These are phyloP conservation scores for Nibea coibor DNA, from an alignment of 2,113 vertebrate species.

Conservation along the genomic window DNA sequence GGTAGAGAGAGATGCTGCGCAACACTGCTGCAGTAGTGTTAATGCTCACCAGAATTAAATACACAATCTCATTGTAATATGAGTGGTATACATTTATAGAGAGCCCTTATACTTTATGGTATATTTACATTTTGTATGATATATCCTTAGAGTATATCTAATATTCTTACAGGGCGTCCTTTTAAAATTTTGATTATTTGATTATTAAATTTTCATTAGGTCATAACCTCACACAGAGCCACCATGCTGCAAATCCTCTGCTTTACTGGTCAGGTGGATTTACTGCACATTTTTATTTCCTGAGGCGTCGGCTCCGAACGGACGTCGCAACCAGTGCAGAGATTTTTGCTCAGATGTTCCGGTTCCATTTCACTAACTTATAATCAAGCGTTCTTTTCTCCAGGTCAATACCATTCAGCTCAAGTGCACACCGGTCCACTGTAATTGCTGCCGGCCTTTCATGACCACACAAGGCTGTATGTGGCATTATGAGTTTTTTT, in stretches of 20 bases:
- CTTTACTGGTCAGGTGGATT: constrained; percentile 43
- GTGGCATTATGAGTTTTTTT: constrained; percentile 32
- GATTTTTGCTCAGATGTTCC: constrained; percentile 57
- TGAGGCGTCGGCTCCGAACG: constrained; percentile 20
- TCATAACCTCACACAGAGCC: background rate
- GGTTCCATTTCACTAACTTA: constrained; percentile 46
- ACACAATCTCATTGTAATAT: background rate
- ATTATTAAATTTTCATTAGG: constrained; percentile 17
- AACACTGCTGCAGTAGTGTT: background rate
- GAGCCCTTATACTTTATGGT: background rate
- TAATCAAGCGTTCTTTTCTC: constrained; percentile 41
- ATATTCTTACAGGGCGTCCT: background rate
- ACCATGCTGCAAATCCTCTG: constrained; percentile 3
- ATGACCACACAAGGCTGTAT: constrained; percentile 31
- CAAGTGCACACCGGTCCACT: constrained; percentile 39
- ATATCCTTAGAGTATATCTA: background rate
- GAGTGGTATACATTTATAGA: background rate
- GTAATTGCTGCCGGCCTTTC: constrained; percentile 39
- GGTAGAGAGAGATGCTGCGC: no score
- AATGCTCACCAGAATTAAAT: background rate
- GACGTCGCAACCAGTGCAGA: constrained; percentile 31
- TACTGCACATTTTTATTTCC: constrained; percentile 48
- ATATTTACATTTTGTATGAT: background rate
- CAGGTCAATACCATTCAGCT: constrained; percentile 44
- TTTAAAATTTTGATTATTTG: background rate